A percentile compares a stretch with the other conserved stretches of the same genome.
Evolutionary conservation across 1,140 invertebrate species (phyloP).

Genomic region (Hydropsyche tenuis): DNA sequence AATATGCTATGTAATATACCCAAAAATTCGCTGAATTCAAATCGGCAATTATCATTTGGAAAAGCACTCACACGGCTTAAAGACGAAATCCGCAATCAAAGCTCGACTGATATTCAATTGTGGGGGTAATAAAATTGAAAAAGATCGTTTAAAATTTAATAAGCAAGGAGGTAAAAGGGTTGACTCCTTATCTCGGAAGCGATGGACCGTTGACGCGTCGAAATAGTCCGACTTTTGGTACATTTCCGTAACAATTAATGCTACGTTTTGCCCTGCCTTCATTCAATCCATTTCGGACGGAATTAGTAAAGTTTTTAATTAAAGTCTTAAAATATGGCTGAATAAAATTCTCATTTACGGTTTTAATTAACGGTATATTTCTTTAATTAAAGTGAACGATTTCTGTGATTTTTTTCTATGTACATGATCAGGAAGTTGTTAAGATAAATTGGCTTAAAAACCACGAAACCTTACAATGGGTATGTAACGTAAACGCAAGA

Average conservation of each 20-base stretch:
- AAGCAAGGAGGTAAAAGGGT: no score
- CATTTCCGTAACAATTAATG: slow-evolving; percentile 24
- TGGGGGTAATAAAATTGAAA: no score
- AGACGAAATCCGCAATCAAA: no score
- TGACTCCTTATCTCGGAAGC: no score
- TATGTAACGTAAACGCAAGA: not conserved
- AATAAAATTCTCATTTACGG: slow-evolving; percentile 27
- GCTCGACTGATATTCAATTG: no score
- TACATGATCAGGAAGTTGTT: not conserved
- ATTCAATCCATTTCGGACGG: slow-evolving; percentile 18
- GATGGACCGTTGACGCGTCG: not conserved
- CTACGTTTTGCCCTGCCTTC: slow-evolving; percentile 7
- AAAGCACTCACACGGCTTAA: no score
- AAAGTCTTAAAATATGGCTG: slow-evolving; percentile 29
- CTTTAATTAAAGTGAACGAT: slow-evolving; percentile 16
- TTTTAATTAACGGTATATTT: slow-evolving; percentile 19
- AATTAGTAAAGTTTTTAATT: slow-evolving; percentile 37
- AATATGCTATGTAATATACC: no score
- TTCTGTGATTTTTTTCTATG: no score
- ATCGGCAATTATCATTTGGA: no score
- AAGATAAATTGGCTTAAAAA: slow-evolving; percentile 1
- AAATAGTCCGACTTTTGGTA: not conserved
- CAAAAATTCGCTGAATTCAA: no score
- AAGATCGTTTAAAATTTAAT: no score
- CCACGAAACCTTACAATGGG: not conserved